phyloP scores from a whole-genome alignment of 1,140 invertebrate species.

The Battus philenor region DNA sequence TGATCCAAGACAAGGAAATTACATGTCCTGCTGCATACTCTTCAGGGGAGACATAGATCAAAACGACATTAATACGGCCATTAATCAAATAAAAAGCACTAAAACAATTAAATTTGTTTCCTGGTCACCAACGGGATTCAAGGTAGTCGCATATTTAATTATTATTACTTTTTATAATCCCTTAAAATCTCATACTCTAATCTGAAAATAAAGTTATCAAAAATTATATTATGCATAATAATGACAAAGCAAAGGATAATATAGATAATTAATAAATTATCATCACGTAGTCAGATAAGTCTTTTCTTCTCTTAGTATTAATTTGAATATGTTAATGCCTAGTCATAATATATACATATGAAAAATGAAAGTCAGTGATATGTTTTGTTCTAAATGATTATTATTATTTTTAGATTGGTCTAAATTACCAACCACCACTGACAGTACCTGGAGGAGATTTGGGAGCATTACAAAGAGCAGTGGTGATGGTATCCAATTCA shows the following conservation, averaged over 20 bases:
- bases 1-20: constrained; percentile 81
- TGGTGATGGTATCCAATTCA: constrained; percentile 86
- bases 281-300: neutral
- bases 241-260: neutral
- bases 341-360: no score
- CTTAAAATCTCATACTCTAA: no score
- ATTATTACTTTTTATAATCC: no score
- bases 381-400: no score
- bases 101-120: constrained; percentile 82
- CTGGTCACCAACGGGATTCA: constrained; percentile 85
- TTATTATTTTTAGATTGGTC: constrained; percentile 71
- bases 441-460: constrained; percentile 86
- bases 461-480: constrained; percentile 81
- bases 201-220: neutral
- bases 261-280: no score
- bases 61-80: constrained; percentile 84
- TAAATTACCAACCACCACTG: constrained; percentile 84
- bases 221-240: neutral
- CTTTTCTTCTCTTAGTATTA: no score
- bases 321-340: no score
- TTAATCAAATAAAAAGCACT: constrained; percentile 81
- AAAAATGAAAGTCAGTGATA: no score
- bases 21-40: constrained; percentile 87
- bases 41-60: constrained; percentile 82
- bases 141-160: constrained; percentile 70